A percentile compares a stretch with the other conserved stretches of the same genome.
phyloP scores from a whole-genome alignment of 2,113 vertebrate genomes.

The Catharus minimus region DNA sequence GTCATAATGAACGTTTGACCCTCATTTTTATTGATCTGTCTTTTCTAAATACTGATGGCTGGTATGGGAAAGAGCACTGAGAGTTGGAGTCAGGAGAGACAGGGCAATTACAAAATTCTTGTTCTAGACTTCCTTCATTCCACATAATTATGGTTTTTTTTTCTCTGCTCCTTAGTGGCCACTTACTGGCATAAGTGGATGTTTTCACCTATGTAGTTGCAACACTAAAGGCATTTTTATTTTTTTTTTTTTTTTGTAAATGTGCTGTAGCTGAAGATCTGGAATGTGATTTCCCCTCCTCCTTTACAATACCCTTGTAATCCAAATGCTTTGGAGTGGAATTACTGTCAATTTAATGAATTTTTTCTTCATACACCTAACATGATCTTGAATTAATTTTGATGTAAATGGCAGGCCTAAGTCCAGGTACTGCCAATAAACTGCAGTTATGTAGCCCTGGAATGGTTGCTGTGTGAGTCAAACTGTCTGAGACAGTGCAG shows the following conservation, averaged over 20 bases:
- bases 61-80: neutral
- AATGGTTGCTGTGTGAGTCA: neutral
- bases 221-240: neutral
- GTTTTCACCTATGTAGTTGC: fast-evolving
- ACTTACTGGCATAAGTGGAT: neutral
- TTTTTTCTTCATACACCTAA: neutral
- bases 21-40: neutral
- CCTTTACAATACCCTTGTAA: neutral
- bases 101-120: neutral
- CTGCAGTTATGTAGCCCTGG: neutral
- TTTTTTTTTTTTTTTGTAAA: neutral
- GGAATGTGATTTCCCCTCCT: neutral
- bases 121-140: neutral
- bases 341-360: neutral
- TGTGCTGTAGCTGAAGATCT: neutral
- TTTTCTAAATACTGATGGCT: neutral
- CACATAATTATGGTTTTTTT: neutral
- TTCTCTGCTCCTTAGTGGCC: neutral
- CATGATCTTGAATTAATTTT: neutral
- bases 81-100: neutral
- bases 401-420: neutral
- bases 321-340: neutral
- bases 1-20: neutral
- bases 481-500: neutral
- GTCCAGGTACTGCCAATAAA: neutral